A percentile compares a stretch with the other conserved stretches of the same genome.
phyloP scores from a whole-genome alignment of 2,113 vertebrate genomes.

The Crocuta crocuta region DNA sequence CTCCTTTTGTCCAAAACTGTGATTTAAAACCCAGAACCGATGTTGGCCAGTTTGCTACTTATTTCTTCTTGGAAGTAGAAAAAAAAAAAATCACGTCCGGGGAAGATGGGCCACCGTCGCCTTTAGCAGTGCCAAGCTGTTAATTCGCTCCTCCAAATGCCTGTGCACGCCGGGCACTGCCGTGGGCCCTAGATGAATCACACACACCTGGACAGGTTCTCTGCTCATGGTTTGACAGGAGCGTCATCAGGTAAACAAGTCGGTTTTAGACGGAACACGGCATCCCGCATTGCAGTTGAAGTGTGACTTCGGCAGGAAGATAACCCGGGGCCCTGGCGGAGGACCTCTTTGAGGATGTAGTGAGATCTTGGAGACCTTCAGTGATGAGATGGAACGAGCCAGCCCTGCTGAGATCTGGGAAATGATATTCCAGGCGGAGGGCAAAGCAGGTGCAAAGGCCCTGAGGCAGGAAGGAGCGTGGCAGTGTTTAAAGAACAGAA shows the following conservation, averaged over 20 bases:
- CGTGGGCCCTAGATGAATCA: too few relatives aligned
- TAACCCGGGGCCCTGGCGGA: accelerated
- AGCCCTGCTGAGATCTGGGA: neutral
- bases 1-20: neutral
- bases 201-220: neutral
- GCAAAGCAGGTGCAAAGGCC: neutral
- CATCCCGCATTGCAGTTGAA: accelerated
- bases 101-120: neutral
- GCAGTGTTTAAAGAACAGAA: neutral
- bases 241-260: accelerated
- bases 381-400: neutral
- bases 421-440: neutral
- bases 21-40: neutral
- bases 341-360: neutral
- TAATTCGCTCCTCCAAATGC: neutral
- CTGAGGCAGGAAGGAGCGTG: neutral
- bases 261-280: accelerated
- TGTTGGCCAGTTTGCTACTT: neutral
- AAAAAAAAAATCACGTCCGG: neutral
- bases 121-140: neutral
- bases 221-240: accelerated
- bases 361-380: neutral
- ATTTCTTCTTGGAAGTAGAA: neutral
- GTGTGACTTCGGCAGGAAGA: accelerated
- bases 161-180: neutral